Evolutionary conservation across 2,888 invertebrate species (phyloP).

Genomic region (Danaus chrysippus): DNA sequence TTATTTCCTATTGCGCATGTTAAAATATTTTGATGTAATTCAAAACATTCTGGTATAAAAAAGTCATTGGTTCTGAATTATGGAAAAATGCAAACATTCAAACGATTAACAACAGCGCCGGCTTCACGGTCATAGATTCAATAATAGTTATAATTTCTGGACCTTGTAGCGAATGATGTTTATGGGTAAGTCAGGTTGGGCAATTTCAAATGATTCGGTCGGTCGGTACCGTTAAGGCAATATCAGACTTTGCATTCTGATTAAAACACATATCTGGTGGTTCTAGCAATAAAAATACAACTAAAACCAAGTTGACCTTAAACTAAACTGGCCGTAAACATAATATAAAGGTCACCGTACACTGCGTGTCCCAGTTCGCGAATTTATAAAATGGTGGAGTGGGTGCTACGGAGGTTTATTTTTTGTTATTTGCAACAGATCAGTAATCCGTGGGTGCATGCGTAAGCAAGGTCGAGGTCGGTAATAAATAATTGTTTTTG

Average conservation of each 20-base stretch:
- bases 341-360: conserved; percentile 68
- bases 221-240: conserved; percentile 31
- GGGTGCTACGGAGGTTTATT: conserved; percentile 45
- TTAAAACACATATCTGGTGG: conserved; percentile 51
- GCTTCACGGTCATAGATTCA: conserved; percentile 23
- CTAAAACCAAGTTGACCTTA: conserved; percentile 62
- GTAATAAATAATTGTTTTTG: conserved; percentile 42
- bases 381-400: conserved; percentile 59
- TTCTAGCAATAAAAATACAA: conserved; percentile 47
- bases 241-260: conserved; percentile 45
- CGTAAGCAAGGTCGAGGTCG: conserved; percentile 68
- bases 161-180: conserved; percentile 22
- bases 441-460: conserved; percentile 58
- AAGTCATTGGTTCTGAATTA: too few relatives aligned
- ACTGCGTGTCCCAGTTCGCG: conserved; percentile 65
- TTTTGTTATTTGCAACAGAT: conserved; percentile 54
- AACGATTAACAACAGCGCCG: conserved; percentile 12
- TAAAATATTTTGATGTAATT: too few relatives aligned
- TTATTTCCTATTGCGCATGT: too few relatives aligned
- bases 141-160: conserved; percentile 19
- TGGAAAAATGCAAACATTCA: background rate
- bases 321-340: conserved; percentile 62
- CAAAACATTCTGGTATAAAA: too few relatives aligned
- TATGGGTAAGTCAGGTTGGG: conserved; percentile 25
- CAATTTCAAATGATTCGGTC: conserved; percentile 21